Percentiles rank a stretch among this genome's conserved stretches.
phyloP scores from a whole-genome alignment of 2,113 vertebrate genomes.

The Brachyhypopomus gauderio region DNA sequence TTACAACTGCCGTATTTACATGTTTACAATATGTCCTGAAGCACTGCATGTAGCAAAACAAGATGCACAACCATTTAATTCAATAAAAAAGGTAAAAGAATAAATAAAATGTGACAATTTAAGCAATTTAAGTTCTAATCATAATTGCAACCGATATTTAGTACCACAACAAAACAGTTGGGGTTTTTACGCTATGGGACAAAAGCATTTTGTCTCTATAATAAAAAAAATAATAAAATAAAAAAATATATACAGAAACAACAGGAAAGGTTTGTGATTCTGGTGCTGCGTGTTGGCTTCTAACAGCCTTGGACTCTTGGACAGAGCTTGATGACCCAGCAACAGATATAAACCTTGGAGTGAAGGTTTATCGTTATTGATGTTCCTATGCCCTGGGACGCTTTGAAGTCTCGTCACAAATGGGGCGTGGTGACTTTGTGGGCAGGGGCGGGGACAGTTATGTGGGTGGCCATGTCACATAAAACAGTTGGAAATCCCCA shows the following conservation, averaged over 20 bases:
- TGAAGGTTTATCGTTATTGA: neutral
- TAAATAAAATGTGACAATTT: conserved; percentile 31
- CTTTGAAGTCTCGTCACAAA: no score
- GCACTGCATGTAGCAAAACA: conserved; percentile 23
- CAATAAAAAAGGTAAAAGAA: conserved; percentile 30
- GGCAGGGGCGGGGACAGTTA: no score
- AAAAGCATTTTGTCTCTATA: neutral
- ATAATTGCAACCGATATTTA: conserved; percentile 10
- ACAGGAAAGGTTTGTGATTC: neutral
- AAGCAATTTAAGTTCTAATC: neutral
- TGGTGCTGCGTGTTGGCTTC: neutral
- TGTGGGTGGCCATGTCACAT: no score
- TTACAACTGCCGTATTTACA: conserved; percentile 47
- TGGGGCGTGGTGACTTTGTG: no score
- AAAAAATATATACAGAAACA: neutral
- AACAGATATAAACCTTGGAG: conserved; percentile 13
- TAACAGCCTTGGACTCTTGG: neutral
- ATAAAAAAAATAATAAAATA: neutral
- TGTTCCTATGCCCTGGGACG: no score
- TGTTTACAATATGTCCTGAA: conserved; percentile 46
- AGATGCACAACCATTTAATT: conserved; percentile 25
- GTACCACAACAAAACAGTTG: conserved; percentile 8
- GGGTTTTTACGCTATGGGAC: neutral
- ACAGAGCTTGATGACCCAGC: conserved; percentile 4
- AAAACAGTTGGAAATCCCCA: neutral